Conservation (phyloP, 2,113 vertebrate species). For the Catagonus wagneri region DNA sequence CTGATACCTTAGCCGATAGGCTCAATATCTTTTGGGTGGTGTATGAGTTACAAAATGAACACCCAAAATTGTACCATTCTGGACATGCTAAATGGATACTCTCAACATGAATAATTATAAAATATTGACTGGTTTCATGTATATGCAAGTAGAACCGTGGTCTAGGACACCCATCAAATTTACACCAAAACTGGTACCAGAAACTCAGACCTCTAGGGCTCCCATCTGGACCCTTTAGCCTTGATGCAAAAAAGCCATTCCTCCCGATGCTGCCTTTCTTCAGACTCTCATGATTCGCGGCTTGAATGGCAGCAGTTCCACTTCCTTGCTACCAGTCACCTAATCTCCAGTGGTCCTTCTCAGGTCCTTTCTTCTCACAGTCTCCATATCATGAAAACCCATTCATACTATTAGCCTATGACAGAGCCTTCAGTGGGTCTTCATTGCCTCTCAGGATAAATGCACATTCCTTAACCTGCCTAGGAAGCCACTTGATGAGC, state of each 20-base stretch:
- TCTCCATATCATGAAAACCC: neutral
- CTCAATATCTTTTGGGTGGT: neutral
- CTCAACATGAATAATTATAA: neutral
- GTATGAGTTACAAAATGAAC: neutral
- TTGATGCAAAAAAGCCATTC: neutral
- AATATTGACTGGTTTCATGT: neutral
- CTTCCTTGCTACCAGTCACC: rapidly evolving
- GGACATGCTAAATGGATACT: too few species aligned
- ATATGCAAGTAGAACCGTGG: neutral
- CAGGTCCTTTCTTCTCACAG: neutral
- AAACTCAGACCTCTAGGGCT: neutral
- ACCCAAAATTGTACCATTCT: neutral
- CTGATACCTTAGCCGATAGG: neutral
- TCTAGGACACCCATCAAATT: neutral
- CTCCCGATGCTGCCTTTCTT: neutral
- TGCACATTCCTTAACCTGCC: neutral
- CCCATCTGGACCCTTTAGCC: neutral
- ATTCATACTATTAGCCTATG: neutral
- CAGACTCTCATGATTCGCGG: neutral
- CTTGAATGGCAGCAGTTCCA: neutral
- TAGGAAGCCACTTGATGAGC: neutral
- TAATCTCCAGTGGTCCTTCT: neutral
- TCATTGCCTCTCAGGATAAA: neutral
- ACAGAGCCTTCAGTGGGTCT: neutral
- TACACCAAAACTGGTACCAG: neutral